phyloP scores from a whole-genome alignment of 1,140 invertebrate genomes.

The Cotesia glomerata region DNA sequence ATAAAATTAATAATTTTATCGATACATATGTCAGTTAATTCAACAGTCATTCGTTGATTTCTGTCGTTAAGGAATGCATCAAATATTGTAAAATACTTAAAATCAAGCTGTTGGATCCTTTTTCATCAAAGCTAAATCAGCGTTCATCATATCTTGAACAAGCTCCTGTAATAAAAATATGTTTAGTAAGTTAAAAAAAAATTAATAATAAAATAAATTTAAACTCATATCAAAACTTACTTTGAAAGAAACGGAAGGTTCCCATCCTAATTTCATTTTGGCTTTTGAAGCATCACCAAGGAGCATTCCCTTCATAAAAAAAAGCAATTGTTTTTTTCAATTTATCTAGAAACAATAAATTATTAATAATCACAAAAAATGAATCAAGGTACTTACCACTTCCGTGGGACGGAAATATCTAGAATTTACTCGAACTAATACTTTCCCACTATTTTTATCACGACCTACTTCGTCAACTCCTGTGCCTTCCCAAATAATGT shows the following conservation, averaged over 20 bases:
- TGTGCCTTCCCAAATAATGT: slow-evolving; percentile 84
- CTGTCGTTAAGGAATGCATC: neutral
- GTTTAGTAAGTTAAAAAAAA: neutral
- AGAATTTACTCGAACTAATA: slow-evolving; percentile 91
- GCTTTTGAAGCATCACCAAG: slow-evolving; percentile 93
- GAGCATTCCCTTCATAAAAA: slow-evolving; percentile 76
- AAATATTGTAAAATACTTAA: slow-evolving; percentile 4
- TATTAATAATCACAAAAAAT: slow-evolving; percentile 2
- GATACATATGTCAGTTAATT: too few relatives aligned
- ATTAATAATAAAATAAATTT: neutral
- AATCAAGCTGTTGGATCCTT: slow-evolving; percentile 84
- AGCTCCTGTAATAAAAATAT: slow-evolving; percentile 69
- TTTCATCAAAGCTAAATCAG: slow-evolving; percentile 92
- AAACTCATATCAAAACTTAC: slow-evolving; percentile 55
- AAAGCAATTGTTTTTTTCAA: neutral
- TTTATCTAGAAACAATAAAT: too few relatives aligned
- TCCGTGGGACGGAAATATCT: slow-evolving; percentile 98
- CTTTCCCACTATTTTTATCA: slow-evolving; percentile 78
- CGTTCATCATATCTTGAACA: slow-evolving; percentile 95
- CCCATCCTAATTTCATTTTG: slow-evolving; percentile 84
- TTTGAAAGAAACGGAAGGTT: slow-evolving; percentile 82
- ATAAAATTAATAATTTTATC: neutral
- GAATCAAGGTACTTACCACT: slow-evolving; percentile 77
- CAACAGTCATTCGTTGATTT: neutral
- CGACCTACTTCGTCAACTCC: slow-evolving; percentile 88